Conservation (phyloP, 2,113 vertebrate genomes). For the Mormyrus lacerda region DNA sequence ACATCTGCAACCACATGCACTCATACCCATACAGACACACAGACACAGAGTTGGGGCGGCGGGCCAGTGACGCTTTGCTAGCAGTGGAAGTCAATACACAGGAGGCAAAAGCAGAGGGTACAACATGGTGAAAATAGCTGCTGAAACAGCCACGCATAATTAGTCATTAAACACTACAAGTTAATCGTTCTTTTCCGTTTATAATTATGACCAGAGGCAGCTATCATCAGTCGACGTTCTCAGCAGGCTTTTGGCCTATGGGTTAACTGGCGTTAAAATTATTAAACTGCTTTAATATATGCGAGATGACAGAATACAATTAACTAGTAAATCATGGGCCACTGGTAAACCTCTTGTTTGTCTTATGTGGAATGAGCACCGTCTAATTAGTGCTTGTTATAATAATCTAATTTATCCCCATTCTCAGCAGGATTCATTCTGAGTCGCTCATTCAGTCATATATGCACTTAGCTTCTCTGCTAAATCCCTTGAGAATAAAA, state of each 20-base stretch:
- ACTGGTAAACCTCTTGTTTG: neutral
- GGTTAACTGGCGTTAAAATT: neutral
- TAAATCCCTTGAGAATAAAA: neutral
- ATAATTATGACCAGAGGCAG: constrained; percentile 1
- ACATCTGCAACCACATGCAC: neutral
- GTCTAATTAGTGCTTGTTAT: neutral
- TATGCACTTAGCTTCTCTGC: neutral
- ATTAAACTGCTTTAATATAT: neutral
- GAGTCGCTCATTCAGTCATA: neutral
- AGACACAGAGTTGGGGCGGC: neutral
- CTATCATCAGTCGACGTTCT: neutral
- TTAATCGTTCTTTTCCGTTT: neutral
- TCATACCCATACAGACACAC: neutral
- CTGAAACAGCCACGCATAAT: neutral
- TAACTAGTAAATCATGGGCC: neutral
- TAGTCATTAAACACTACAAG: constrained; percentile 3
- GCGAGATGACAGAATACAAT: neutral
- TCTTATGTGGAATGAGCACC: neutral
- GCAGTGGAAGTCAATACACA: neutral
- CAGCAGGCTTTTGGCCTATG: neutral
- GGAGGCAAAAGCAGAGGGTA: neutral
- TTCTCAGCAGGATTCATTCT: neutral
- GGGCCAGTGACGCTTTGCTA: neutral
- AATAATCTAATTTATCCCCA: neutral
- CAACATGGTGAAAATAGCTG: neutral